phyloP scores from a whole-genome alignment of 1,140 invertebrate species.

The Diploscapter pachys region DNA sequence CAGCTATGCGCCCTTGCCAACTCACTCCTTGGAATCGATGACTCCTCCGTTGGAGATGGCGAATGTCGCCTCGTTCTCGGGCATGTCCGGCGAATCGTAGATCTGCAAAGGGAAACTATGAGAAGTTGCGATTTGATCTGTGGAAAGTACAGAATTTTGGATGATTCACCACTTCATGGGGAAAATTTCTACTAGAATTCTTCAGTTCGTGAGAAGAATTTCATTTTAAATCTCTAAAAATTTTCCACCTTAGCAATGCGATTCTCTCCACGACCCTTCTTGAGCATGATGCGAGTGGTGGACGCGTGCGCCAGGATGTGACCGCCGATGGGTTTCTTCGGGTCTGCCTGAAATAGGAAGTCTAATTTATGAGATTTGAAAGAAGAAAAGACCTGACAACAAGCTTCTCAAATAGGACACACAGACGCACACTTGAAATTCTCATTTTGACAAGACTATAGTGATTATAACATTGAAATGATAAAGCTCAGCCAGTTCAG shows the following conservation, averaged over 20 bases:
- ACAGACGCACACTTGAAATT: conserved; percentile 46
- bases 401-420: no score
- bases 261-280: conserved; percentile 92
- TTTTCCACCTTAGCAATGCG: conserved; percentile 93
- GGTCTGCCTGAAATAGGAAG: conserved; percentile 80
- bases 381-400: conserved; percentile 59
- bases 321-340: conserved; percentile 97
- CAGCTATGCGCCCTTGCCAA: no score
- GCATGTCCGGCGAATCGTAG: conserved; percentile 95
- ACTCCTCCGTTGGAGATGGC: conserved; percentile 92
- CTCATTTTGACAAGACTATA: no score
- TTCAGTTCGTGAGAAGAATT: no score
- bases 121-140: no score
- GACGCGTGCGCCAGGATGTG: conserved; percentile 97
- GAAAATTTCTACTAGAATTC: no score
- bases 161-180: no score
- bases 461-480: no score
- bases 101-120: conserved; percentile 58
- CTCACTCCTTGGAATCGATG: conserved; percentile 75
- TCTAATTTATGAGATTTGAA: no score
- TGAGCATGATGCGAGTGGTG: conserved; percentile 77
- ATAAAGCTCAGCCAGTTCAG: conserved; percentile 43
- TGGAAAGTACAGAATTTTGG: no score
- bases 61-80: conserved; percentile 96
- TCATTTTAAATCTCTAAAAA: no score